Conservation (phyloP, 2,888 invertebrate genomes). For the Mimumesa dahlbomi region DNA sequence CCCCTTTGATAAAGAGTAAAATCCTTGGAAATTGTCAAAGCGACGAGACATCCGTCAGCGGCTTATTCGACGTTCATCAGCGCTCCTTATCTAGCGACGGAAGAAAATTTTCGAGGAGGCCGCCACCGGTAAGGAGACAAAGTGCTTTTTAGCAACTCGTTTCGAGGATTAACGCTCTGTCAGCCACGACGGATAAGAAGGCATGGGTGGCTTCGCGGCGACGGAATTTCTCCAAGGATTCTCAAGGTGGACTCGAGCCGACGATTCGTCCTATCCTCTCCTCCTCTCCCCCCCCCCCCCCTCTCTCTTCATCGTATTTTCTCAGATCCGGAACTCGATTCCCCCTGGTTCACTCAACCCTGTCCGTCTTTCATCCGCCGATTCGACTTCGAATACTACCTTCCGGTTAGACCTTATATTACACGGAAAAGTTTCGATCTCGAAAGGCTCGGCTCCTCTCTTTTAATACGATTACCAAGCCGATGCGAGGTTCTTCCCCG, state of each 20-base stretch:
- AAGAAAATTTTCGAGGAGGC: conserved; percentile 51
- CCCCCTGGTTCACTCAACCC: background rate
- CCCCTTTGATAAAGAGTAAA: conserved; percentile 36
- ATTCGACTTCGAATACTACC: background rate
- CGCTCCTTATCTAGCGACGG: conserved; percentile 45
- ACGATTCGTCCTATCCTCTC: conserved; percentile 12
- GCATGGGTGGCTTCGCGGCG: conserved; percentile 58
- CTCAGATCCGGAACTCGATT: conserved; percentile 5
- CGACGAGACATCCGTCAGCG: conserved; percentile 46
- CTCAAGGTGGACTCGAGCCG: conserved; percentile 49
- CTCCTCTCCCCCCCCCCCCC: background rate
- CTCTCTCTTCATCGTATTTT: background rate
- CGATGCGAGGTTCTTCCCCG: conserved; percentile 58
- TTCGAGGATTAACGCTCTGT: conserved; percentile 71
- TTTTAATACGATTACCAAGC: conserved; percentile 65
- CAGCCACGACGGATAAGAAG: conserved; percentile 61
- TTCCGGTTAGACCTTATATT: conserved; percentile 1
- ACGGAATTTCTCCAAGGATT: conserved; percentile 63
- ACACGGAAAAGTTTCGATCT: conserved; percentile 50
- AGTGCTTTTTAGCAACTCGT: conserved; percentile 68
- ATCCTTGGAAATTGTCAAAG: conserved; percentile 49
- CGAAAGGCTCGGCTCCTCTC: conserved; percentile 49
- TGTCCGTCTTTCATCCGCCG: background rate
- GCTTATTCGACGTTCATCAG: conserved; percentile 48
- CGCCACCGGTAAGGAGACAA: conserved; percentile 60